phyloP scores from a whole-genome alignment of 2,113 vertebrate species.

The Lycocorax pyrrhopterus region DNA sequence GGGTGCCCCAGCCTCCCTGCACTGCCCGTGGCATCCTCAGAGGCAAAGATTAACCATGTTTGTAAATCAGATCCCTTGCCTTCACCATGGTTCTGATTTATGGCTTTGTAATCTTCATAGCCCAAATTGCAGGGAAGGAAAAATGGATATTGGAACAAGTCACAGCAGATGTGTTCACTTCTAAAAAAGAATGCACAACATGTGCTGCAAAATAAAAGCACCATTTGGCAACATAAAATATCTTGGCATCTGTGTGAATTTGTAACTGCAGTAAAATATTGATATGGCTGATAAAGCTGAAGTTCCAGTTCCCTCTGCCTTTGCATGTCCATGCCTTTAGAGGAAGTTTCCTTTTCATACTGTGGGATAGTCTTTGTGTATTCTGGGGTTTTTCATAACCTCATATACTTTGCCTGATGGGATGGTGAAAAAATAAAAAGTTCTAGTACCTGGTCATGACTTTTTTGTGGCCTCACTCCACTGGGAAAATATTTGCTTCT shows the following conservation, averaged over 20 bases:
- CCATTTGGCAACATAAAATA: constrained; percentile 80
- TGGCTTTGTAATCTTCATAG: constrained; percentile 59
- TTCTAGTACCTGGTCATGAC: background rate
- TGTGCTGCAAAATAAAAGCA: constrained; percentile 75
- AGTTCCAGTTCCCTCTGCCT: constrained; percentile 50
- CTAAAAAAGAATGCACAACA: constrained; percentile 76
- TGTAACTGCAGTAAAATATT: constrained; percentile 77
- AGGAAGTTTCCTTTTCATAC: constrained; percentile 7
- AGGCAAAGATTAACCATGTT: constrained; percentile 31
- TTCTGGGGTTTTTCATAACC: background rate
- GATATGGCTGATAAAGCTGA: constrained; percentile 70
- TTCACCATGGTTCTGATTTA: constrained; percentile 57
- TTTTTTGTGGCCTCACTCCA: background rate
- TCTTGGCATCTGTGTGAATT: constrained; percentile 75
- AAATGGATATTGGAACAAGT: constrained; percentile 62
- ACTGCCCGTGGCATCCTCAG: background rate
- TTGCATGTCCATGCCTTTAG: constrained; percentile 31
- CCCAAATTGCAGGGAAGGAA: constrained; percentile 63
- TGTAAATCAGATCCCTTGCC: constrained; percentile 49
- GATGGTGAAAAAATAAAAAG: background rate
- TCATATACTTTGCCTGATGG: background rate
- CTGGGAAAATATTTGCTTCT: background rate
- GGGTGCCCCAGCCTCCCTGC: background rate
- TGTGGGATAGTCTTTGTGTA: background rate
- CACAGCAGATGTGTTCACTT: constrained; percentile 77